Conservation (phyloP, 1,140 invertebrate genomes). For the Drepana arcuata region DNA sequence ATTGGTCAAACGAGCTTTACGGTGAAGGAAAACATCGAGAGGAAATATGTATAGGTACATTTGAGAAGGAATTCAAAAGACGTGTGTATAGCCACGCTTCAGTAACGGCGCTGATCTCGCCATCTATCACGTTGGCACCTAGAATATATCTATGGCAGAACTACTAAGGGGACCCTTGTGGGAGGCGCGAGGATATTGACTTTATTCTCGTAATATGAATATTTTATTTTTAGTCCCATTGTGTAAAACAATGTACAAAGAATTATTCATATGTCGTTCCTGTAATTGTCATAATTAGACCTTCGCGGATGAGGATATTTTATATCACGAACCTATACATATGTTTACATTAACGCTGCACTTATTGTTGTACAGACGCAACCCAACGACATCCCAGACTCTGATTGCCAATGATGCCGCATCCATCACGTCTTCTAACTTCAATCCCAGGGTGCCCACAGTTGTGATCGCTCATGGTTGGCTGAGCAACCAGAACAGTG, state of each 20-base stretch:
- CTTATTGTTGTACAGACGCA: slow-evolving; percentile 22
- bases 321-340: neutral
- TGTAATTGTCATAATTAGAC: neutral
- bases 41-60: too few species aligned
- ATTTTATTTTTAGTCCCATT: neutral
- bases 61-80: too few species aligned
- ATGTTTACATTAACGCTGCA: neutral
- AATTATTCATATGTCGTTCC: neutral
- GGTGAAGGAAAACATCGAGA: too few species aligned
- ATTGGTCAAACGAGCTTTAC: too few species aligned
- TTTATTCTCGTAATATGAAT: neutral
- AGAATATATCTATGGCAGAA: too few species aligned
- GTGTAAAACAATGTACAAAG: neutral
- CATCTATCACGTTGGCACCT: too few species aligned
- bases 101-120: too few species aligned
- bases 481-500: slow-evolving; percentile 29
- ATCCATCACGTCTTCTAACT: slow-evolving; percentile 34
- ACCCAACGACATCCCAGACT: slow-evolving; percentile 17
- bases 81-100: too few species aligned
- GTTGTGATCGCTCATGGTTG: slow-evolving; percentile 40
- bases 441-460: slow-evolving; percentile 21
- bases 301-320: neutral
- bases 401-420: slow-evolving; percentile 23
- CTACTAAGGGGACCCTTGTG: too few species aligned
- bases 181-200: slow-evolving; percentile 1